These are phyloP conservation scores for Oxyura jamaicensis DNA, from an alignment of 2,113 vertebrate species.

Conservation along the genomic window DNA sequence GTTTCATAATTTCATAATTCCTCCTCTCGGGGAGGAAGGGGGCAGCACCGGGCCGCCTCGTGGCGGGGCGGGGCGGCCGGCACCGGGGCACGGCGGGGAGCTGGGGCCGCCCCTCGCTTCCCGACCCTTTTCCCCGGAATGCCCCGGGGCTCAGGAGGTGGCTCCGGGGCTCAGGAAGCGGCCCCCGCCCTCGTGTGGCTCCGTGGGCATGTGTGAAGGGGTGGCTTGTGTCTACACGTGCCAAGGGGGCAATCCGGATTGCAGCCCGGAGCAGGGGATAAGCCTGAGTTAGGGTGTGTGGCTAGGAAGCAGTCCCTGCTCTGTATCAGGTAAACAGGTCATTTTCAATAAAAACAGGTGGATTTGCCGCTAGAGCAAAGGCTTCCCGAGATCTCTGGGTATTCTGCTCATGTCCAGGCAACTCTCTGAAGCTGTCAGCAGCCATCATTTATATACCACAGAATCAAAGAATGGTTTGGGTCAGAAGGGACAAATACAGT, in stretches of 20 bases:
- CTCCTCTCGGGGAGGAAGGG: not conserved
- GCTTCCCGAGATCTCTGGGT: fast-evolving
- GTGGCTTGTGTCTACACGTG: too few relatives aligned
- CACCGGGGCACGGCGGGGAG: too few relatives aligned
- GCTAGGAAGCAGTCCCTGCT: not conserved
- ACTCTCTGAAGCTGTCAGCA: fast-evolving
- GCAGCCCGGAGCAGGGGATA: too few relatives aligned
- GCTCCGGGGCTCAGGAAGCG: too few relatives aligned
- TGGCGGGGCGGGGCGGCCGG: not conserved
- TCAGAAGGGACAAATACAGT: fast-evolving
- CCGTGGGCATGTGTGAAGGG: too few relatives aligned
- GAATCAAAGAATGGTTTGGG: too few relatives aligned
- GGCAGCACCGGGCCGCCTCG: not conserved
- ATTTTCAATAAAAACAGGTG: not conserved
- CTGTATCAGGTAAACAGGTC: fast-evolving
- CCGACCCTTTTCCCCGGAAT: too few relatives aligned
- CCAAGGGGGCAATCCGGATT: too few relatives aligned
- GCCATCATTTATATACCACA: fast-evolving
- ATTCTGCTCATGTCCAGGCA: fast-evolving
- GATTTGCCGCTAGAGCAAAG: fast-evolving
- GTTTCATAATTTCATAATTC: too few relatives aligned
- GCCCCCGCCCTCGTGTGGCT: too few relatives aligned
- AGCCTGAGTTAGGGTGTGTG: not conserved
- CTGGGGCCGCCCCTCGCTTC: too few relatives aligned
- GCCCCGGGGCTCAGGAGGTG: too few relatives aligned